Conservation (phyloP, 2,797 vertebrate genomes). For the Myotis planiceps region DNA sequence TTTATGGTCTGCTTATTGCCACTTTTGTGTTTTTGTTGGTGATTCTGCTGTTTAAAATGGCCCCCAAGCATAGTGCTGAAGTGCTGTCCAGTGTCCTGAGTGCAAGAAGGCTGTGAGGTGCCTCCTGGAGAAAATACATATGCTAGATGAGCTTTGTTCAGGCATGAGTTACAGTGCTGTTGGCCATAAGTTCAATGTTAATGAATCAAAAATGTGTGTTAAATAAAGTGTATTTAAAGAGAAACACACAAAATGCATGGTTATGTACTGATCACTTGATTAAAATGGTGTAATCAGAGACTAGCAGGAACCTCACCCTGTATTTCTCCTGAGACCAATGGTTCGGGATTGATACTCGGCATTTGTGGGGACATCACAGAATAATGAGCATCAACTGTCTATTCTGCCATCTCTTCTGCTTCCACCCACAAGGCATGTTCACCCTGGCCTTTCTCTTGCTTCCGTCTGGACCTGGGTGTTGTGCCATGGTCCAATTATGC, state of each 20-base stretch:
- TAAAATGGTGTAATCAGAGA: not conserved
- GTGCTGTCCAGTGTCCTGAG: not conserved
- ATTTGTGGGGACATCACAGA: not conserved
- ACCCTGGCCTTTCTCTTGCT: not conserved
- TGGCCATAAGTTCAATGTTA: not conserved
- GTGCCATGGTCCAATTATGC: not conserved
- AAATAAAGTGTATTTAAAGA: not conserved
- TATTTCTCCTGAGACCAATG: not conserved
- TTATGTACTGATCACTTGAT: not conserved
- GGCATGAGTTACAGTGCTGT: not conserved
- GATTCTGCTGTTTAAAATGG: not conserved
- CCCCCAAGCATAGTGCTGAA: not conserved
- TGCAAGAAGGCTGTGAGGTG: not conserved
- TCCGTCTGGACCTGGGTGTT: not conserved
- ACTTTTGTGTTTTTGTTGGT: not conserved
- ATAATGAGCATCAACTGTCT: not conserved
- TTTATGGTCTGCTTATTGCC: not conserved
- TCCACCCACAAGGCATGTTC: accelerated
- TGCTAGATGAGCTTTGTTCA: not conserved
- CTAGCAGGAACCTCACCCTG: not conserved
- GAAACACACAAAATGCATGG: not conserved
- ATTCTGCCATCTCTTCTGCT: not conserved
- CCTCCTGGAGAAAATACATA: not conserved
- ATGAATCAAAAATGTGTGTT: not conserved
- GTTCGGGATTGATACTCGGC: not conserved